Base-by-base conservation (phyloP, 2,888 invertebrate species). In the Dicycla oo region DNA sequence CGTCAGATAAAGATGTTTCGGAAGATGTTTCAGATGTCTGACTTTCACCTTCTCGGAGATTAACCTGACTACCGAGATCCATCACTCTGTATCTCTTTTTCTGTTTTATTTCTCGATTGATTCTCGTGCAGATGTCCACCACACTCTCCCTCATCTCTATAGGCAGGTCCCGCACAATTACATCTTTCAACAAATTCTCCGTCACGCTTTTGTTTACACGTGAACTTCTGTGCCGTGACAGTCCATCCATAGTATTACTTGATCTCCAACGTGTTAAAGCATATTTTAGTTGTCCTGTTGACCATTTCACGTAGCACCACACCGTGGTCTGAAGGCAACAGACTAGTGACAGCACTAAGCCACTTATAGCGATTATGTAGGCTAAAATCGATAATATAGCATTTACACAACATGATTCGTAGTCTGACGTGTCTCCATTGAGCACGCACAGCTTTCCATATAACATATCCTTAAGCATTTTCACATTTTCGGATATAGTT, bases 401-500 rank as follows among this genome's bases (percentile, higher is more conserved):
- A n/a, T 82, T 76, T 68, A 84, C 86, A 56, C 88, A 92, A 62
- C 88, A 89, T 34, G 79, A 68, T 43, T 83, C 84, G 45, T 90
- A 91, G 67, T 91, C 89, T 30, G 88, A 65, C 0, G 78, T 82
- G n/a, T 87, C 87, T n/a, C 75, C 84, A 23, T 86, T 84, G 3
- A 76, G 49, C 8, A 84, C 47, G 6, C 82, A 89, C 10, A 94
- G 74, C 69, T 90, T 93, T 1, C 94, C 94, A 61, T 82, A 86
- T 62, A 94, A 80, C 45, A 94, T 73, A 82, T 94, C 93, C 77
- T 80, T 87, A 23, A 95, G 69, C 34, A 94, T 84, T 34, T 87
- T 83, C 13, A 94, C 51, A 81, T 94, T 93, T 81, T 95, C 90
- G 2, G 95, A 95, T 82, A 95, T 91, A 0, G 94, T 93, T 0